These are phyloP conservation scores for Seira musarum DNA, from an alignment of 2,888 invertebrate genomes.

Conservation along the genomic window DNA sequence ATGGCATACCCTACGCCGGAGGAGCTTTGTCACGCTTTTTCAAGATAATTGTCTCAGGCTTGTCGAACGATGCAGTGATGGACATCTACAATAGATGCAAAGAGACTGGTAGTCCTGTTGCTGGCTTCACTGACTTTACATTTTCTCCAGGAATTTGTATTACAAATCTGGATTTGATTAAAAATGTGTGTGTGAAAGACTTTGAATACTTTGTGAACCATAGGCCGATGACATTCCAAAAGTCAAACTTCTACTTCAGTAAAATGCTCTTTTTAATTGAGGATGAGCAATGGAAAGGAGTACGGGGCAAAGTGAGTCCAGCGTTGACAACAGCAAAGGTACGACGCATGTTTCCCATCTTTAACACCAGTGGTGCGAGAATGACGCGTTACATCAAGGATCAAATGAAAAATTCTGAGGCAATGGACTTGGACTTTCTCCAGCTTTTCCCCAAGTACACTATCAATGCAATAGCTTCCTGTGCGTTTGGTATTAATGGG, in stretches of 20 bases:
- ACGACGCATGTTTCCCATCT: neutral
- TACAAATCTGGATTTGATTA: conserved; percentile 25
- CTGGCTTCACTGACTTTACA: conserved; percentile 20
- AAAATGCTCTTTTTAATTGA: conserved; percentile 18
- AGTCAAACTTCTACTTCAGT: neutral
- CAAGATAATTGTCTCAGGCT: too few relatives aligned
- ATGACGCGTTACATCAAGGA: too few relatives aligned
- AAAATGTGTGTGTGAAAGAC: conserved; percentile 40
- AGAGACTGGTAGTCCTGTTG: neutral
- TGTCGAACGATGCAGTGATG: conserved; percentile 9
- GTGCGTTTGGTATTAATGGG: conserved; percentile 28
- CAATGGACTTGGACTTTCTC: conserved; percentile 74
- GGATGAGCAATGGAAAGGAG: conserved; percentile 3
- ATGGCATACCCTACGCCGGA: too few relatives aligned
- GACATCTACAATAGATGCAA: conserved; percentile 14
- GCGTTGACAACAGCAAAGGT: conserved; percentile 16
- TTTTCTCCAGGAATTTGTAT: neutral
- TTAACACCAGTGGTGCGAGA: neutral
- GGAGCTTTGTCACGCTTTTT: too few relatives aligned
- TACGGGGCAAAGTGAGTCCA: conserved; percentile 25
- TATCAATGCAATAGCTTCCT: conserved; percentile 23
- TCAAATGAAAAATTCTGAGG: too few relatives aligned
- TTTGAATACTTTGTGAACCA: conserved; percentile 41
- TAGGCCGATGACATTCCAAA: too few relatives aligned
- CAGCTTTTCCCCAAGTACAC: conserved; percentile 72